Evolutionary conservation across 2,888 invertebrate genomes (phyloP).

Genomic region (Chrysotoxum bicinctum): DNA sequence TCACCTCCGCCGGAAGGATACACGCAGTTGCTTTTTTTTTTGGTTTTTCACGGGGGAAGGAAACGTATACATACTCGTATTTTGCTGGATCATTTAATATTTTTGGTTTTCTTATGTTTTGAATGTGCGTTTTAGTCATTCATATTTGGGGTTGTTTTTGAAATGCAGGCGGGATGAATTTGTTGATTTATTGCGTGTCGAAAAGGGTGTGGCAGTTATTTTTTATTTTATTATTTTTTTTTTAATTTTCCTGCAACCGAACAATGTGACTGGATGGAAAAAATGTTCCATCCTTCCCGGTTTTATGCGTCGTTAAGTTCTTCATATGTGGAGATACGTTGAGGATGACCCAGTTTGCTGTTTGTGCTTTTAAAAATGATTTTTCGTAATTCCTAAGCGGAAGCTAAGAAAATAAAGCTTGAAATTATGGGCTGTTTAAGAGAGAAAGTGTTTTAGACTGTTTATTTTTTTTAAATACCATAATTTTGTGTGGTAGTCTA

Average conservation of each 20-base stretch:
- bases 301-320: constrained; percentile 40
- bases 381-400: constrained; percentile 8
- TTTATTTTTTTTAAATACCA: background rate
- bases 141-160: background rate
- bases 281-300: constrained; percentile 28
- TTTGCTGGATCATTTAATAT: constrained; percentile 54
- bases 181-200: constrained; percentile 64
- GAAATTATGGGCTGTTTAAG: background rate
- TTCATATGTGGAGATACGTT: background rate
- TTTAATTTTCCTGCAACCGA: constrained; percentile 20
- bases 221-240: constrained; percentile 19
- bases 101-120: constrained; percentile 45
- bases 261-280: constrained; percentile 1
- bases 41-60: background rate
- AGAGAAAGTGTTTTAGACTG: background rate
- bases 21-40: background rate
- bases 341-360: constrained; percentile 18
- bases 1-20: constrained; percentile 55
- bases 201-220: constrained; percentile 51
- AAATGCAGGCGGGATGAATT: constrained; percentile 11
- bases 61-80: too few relatives aligned
- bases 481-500: background rate
- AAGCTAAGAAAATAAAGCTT: constrained; percentile 7
- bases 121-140: constrained; percentile 17
- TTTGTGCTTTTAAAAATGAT: constrained; percentile 28